Base-by-base conservation (phyloP, 2,797 vertebrate species). In the Pangasius krempfi region DNA sequence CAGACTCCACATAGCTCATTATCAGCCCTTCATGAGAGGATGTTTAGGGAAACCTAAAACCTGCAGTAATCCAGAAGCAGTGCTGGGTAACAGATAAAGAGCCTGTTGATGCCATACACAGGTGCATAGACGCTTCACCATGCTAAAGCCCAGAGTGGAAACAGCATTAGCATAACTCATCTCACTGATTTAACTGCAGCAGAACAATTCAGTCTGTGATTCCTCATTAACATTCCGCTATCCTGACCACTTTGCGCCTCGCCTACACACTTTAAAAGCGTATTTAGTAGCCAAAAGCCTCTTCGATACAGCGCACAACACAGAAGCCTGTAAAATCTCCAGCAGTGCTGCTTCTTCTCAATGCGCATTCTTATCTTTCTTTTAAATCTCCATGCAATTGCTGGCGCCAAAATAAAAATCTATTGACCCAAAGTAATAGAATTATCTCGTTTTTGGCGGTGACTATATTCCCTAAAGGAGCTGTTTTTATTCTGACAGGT, bases 71-170 rank as follows among this genome's bases (percentile, higher is more conserved):
- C 27, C 18, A 72, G 27, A 79, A 20, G 27, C 12, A 79, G 44
- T 25, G 44, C 85, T 86, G 85, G 27, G 5, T 44, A 44, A 68
- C 30, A 56, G 27, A 68, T 88, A 68, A 78, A 66, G 84, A 90
- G 91, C 87, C 90, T 92, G 91, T 92, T 91, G 91, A 92, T 92
- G 89, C 89, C 87, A 58, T 64, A 82, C 50, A 89, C 85, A 90
- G 82, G 82, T 90, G 87, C 83, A 87, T 12, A 52, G 52, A 68
- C 58, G 81, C 80, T 90, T 72, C 56, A 82, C 20, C 56, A 66
- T 80, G 64, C 64, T 44, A 68, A 80, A 68, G 79, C 81, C 5
- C 22, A 85, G 30, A 56, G 66, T 72, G 64, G 83, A 56, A 44
- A 86, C 33, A 86, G 64, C n/a, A 1, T 70, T 22, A 25, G 16